These are phyloP conservation scores for Spisula solida DNA, from an alignment of 2,888 invertebrate genomes.

Conservation along the genomic window DNA sequence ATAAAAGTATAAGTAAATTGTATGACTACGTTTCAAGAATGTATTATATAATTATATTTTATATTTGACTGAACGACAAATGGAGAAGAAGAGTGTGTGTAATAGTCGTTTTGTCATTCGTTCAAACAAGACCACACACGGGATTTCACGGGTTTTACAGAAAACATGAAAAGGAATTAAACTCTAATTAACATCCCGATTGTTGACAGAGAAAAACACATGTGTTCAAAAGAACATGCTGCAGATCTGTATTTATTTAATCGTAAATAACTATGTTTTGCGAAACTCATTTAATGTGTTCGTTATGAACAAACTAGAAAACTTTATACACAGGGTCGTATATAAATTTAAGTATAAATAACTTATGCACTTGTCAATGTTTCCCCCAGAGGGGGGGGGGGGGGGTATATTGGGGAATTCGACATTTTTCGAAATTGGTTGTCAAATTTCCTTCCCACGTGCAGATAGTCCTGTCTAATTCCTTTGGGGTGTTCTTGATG, in stretches of 20 bases:
- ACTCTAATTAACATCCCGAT: conserved; percentile 33
- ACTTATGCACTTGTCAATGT: too few species aligned
- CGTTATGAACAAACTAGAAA: not conserved
- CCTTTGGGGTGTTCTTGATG: too few species aligned
- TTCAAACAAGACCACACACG: conserved; percentile 53
- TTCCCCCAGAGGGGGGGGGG: too few species aligned
- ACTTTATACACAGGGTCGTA: not conserved
- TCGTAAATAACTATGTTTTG: not conserved
- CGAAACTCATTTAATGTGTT: not conserved
- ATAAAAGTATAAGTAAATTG: not conserved
- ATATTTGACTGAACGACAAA: not conserved
- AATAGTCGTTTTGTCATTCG: conserved; percentile 29
- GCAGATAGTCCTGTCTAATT: too few species aligned
- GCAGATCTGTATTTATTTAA: conserved; percentile 30
- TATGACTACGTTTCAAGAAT: not conserved
- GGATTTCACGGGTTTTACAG: conserved; percentile 20
- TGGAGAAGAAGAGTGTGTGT: conserved; percentile 36
- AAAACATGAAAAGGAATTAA: conserved; percentile 51
- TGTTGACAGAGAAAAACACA: conserved; percentile 45
- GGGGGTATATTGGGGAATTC: too few species aligned
- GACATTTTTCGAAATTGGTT: too few species aligned
- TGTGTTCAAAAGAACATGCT: conserved; percentile 22
- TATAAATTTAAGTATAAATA: too few species aligned
- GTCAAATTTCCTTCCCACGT: too few species aligned
- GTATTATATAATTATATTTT: not conserved